Percentiles rank a stretch among this genome's conserved stretches.
Evolutionary conservation across 2,888 invertebrate species (phyloP).

Genomic region (Julus scanicus): DNA sequence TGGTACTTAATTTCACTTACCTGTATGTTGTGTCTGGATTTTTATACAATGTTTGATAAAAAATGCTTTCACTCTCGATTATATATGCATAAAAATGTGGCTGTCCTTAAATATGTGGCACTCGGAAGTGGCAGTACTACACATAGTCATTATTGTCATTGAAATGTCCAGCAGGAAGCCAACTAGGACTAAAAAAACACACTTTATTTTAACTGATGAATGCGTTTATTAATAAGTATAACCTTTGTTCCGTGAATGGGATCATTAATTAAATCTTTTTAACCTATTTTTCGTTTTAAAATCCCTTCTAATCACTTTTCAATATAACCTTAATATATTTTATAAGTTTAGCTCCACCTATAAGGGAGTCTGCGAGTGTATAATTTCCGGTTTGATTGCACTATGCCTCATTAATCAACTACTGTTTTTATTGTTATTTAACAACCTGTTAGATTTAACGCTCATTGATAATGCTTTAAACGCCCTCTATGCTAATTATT

Average conservation of each 20-base stretch:
- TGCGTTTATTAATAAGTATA: background rate
- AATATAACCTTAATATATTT: background rate
- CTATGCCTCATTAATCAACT: too few species aligned
- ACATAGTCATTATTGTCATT: background rate
- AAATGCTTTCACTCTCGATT: background rate
- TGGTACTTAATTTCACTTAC: too few species aligned
- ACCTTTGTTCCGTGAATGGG: background rate
- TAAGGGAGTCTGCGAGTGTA: too few species aligned
- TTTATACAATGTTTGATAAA: too few species aligned
- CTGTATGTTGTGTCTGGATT: too few species aligned
- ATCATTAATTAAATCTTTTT: background rate
- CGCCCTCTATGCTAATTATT: background rate
- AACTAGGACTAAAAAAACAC: background rate
- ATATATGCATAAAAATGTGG: background rate
- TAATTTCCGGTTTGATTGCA: too few species aligned
- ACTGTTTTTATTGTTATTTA: too few species aligned
- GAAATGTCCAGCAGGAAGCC: background rate
- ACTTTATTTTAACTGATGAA: background rate
- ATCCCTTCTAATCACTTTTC: background rate
- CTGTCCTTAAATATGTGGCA: background rate
- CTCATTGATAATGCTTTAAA: too few species aligned
- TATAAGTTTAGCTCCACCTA: too few species aligned
- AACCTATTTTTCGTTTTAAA: background rate
- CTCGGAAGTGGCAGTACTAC: background rate
- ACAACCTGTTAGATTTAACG: too few species aligned